Evolutionary conservation across 2,113 vertebrate species (phyloP), one percentile per base, ranked within the genome.

Genomic region (Tetrao urogallus): DNA sequence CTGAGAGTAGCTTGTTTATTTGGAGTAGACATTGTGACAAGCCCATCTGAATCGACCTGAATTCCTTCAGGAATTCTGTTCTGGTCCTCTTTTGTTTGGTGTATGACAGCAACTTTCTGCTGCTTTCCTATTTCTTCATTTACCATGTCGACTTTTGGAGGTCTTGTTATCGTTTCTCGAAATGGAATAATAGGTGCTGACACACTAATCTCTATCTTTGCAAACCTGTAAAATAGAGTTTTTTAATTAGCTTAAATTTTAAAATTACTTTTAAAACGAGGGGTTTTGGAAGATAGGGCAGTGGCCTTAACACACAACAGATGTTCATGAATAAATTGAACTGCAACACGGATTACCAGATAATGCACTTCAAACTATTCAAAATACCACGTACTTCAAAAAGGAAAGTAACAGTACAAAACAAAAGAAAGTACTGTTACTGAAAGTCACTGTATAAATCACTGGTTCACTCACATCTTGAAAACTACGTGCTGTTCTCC

Each of bases 131-230:
- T 97, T 6, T 99, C 99, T 96, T 99, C 99, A n/a, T 99, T 99
- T 87, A 99, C 99, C 99, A 99, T 99, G 92, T 99, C 99, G 4
- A 99, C 98, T 96, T 98, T 99, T 2, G 99, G 99, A 38, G 99
- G 98, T n/a, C 98, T 98, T 8, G 99, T 98, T 92, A 99, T 98
- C 0, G 99, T 99, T 95, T 99, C 99, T 86, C 99, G 97, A 97
- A 99, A 99, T 4, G 99, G 99, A 86, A 99, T 99, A 79, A 99
- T 99, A 73, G 99, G 99, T 61, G 98, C 96, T 2, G 99, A 99
- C 1, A 97, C 98, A n/a, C 98, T 99, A 82, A 99, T 98, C 90
- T 99, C 94, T 74, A 99, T 98, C 97, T 98, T 99, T 56, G 99
- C 99, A 98, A 99, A 99, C 96, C 99, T 99, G 91, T 20, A 90